Evolutionary conservation across 2,888 invertebrate species (phyloP).

Genomic region (Morpho helenor): DNA sequence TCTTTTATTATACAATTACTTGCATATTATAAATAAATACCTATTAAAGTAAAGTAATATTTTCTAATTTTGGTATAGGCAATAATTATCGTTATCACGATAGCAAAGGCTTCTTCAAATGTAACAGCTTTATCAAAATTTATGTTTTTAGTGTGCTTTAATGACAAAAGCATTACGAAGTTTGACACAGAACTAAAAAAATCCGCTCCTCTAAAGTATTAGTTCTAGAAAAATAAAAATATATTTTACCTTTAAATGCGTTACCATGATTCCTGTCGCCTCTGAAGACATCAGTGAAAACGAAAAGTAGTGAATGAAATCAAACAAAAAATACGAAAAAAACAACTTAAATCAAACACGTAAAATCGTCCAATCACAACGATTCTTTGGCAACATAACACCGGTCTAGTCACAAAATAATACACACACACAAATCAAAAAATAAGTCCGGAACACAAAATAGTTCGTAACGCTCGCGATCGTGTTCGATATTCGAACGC

Average conservation of each 20-base stretch:
- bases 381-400: constrained; percentile 65
- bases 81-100: too few species aligned
- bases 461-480: constrained; percentile 51
- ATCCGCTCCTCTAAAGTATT: background rate
- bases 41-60: too few species aligned
- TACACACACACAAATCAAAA: constrained; percentile 43
- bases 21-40: too few species aligned
- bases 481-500: constrained; percentile 49
- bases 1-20: too few species aligned
- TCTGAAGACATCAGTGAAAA: constrained; percentile 65
- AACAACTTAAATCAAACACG: constrained; percentile 51
- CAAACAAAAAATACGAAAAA: constrained; percentile 45
- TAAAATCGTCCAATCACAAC: constrained; percentile 60
- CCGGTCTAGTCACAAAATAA: constrained; percentile 47
- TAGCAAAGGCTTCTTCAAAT: too few species aligned
- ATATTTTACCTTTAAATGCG: constrained; percentile 60
- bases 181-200: too few species aligned
- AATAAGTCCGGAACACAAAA: constrained; percentile 49
- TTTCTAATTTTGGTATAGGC: too few species aligned
- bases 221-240: background rate
- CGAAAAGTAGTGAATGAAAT: constrained; percentile 41
- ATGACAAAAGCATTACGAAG: too few species aligned
- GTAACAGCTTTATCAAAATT: too few species aligned
- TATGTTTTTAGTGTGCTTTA: too few species aligned
- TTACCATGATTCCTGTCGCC: constrained; percentile 72